Evolutionary conservation across 2,797 vertebrate species (phyloP).

Genomic region (Anabas testudineus): DNA sequence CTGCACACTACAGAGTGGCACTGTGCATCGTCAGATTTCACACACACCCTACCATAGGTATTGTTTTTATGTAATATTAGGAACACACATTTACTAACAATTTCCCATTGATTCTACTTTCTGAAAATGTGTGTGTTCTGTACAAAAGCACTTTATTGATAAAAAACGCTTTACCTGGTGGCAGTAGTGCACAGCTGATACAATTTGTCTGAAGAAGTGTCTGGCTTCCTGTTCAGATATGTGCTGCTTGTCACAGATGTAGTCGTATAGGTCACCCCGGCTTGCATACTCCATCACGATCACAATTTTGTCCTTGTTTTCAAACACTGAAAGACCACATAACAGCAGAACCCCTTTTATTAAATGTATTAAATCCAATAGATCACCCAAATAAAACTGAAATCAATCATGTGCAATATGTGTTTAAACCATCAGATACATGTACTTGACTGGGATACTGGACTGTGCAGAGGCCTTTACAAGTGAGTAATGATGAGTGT

Average conservation of each 20-base stretch:
- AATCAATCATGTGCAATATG: background rate
- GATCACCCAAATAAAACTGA: background rate
- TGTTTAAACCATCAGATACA: background rate
- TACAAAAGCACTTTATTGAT: background rate
- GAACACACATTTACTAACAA: background rate
- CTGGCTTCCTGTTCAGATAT: conserved; percentile 90
- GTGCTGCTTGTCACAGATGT: conserved; percentile 89
- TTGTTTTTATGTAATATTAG: background rate
- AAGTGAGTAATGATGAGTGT: background rate
- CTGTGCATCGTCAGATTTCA: conserved; percentile 27
- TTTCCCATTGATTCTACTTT: background rate
- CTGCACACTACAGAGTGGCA: conserved; percentile 23
- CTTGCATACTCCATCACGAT: conserved; percentile 99
- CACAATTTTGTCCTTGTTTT: conserved; percentile 97
- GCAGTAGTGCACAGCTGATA: conserved; percentile 95
- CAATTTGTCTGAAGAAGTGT: conserved; percentile 95
- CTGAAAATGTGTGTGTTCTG: background rate
- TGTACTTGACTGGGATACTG: background rate
- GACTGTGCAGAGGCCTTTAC: background rate
- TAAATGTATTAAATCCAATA: conserved; percentile 1
- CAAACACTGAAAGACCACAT: conserved; percentile 88
- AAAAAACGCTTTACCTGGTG: conserved; percentile 85
- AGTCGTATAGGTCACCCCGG: conserved; percentile 94
- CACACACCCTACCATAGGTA: background rate
- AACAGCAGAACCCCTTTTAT: background rate